These are phyloP conservation scores for Drosophila prosaltans DNA, from an alignment of 1,140 invertebrate species.

Conservation along the genomic window DNA sequence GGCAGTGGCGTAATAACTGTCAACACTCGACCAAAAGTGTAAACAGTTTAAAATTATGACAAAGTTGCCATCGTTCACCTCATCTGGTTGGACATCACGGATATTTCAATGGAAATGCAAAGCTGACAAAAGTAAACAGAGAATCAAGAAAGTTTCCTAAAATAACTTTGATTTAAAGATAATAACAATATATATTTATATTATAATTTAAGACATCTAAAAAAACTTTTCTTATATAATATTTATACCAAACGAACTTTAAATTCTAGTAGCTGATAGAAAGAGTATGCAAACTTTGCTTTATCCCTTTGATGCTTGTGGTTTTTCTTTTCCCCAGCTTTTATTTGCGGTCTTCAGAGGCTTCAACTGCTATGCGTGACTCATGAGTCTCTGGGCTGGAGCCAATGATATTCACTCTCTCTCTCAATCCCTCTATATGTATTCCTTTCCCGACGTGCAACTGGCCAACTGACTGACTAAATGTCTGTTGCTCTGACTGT, in stretches of 20 bases:
- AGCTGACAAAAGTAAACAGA: background rate
- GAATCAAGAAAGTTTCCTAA: background rate
- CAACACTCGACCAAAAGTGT: conserved; percentile 38
- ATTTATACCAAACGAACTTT: too few species aligned
- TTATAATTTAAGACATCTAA: too few species aligned
- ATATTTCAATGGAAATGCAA: background rate
- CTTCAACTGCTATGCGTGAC: background rate
- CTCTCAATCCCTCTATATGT: background rate
- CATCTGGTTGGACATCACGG: background rate
- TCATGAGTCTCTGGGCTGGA: background rate
- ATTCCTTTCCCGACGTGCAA: background rate
- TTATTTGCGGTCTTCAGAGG: conserved; percentile 19
- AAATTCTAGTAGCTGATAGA: too few species aligned
- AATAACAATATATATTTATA: too few species aligned
- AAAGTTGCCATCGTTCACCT: conserved; percentile 28
- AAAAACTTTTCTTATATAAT: too few species aligned
- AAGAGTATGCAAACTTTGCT: background rate
- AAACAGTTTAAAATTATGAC: conserved; percentile 48
- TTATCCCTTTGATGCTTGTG: background rate
- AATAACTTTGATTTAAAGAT: too few species aligned
- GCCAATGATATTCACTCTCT: background rate
- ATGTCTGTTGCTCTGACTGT: background rate
- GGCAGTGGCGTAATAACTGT: conserved; percentile 54
- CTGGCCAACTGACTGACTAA: background rate
- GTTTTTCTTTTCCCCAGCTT: background rate